These are phyloP conservation scores for Meriones unguiculatus DNA, from an alignment of 2,113 vertebrate genomes.

Conservation along the genomic window DNA sequence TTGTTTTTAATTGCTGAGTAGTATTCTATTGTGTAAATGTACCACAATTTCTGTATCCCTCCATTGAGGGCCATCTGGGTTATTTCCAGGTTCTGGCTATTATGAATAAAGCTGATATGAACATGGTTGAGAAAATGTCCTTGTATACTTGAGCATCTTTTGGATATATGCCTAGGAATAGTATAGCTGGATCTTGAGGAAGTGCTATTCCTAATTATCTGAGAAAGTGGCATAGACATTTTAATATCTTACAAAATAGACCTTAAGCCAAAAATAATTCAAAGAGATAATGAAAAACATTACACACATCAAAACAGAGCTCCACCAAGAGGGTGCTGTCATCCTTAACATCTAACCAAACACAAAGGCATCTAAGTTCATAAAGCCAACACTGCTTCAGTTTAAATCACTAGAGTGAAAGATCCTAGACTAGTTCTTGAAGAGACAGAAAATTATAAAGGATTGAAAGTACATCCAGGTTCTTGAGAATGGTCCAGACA, in stretches of 20 bases:
- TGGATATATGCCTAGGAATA: too few relatives aligned
- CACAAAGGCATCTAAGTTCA: not conserved
- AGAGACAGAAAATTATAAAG: not conserved
- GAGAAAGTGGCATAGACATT: not conserved
- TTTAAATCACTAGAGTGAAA: not conserved
- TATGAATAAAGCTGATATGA: too few relatives aligned
- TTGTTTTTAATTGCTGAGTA: too few relatives aligned
- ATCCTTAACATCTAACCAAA: not conserved
- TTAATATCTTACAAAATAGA: not conserved
- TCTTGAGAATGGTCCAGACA: too few relatives aligned
- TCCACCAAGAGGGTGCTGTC: not conserved
- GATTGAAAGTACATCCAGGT: not conserved
- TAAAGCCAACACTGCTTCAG: not conserved
- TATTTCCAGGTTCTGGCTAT: too few relatives aligned
- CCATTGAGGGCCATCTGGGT: too few relatives aligned
- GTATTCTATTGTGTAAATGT: too few relatives aligned
- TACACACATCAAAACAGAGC: not conserved
- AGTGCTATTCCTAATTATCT: too few relatives aligned
- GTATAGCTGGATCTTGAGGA: too few relatives aligned
- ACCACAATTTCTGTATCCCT: too few relatives aligned
- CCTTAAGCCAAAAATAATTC: not conserved
- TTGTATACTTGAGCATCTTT: too few relatives aligned
- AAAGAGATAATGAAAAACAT: not conserved
- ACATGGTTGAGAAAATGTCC: too few relatives aligned
- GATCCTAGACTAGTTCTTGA: not conserved